Conservation (phyloP, 2,797 vertebrate genomes). For the Phalanger gymnotis region DNA sequence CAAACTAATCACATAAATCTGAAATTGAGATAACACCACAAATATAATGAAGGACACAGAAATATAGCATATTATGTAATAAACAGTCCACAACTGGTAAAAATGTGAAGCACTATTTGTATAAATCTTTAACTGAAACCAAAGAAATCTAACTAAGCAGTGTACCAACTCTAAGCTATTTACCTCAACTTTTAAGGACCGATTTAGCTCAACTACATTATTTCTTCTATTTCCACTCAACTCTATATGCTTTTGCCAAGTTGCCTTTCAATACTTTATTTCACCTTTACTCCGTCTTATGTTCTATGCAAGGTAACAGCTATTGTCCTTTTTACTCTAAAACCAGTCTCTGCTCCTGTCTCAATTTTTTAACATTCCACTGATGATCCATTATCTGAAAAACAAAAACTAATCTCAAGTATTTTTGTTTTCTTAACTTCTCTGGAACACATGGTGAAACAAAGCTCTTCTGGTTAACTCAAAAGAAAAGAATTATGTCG, state of each 20-base stretch:
- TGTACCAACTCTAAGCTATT: neutral
- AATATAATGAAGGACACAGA: conserved; percentile 70
- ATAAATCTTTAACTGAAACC: conserved; percentile 66
- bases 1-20: conserved; percentile 98
- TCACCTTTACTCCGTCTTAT: conserved; percentile 9
- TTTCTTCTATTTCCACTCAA: neutral
- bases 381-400: neutral
- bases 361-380: conserved; percentile 20
- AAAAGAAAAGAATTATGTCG: conserved; percentile 47
- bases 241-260: neutral
- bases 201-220: neutral
- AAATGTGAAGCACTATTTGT: conserved; percentile 79
- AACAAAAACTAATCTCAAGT: conserved; percentile 15
- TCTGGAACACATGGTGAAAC: conserved; percentile 28
- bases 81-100: conserved; percentile 62
- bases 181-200: neutral
- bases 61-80: conserved; percentile 67
- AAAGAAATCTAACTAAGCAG: conserved; percentile 47
- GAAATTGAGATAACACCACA: conserved; percentile 82
- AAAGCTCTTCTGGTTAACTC: conserved; percentile 40
- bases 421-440: conserved; percentile 42
- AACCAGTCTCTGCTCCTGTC: conserved; percentile 29
- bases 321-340: conserved; percentile 40
- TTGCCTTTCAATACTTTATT: neutral
- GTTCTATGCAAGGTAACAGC: neutral